These are phyloP conservation scores for Apamea monoglypha DNA, from an alignment of 2,888 invertebrate genomes.

Conservation along the genomic window DNA sequence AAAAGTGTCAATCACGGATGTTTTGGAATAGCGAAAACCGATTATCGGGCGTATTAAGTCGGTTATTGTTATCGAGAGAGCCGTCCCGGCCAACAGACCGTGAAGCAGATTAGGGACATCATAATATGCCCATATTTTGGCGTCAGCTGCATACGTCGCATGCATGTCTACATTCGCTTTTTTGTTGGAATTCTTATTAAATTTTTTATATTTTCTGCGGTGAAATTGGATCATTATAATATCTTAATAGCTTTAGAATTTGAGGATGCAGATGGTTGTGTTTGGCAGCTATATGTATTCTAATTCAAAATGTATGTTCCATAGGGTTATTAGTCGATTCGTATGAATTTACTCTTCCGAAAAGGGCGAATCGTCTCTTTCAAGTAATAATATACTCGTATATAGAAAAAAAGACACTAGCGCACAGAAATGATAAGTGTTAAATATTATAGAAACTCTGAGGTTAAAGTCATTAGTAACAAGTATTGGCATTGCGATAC, in stretches of 20 bases:
- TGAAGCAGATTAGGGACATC: constrained; percentile 90
- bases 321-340: background rate
- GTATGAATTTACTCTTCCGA: background rate
- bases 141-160: constrained; percentile 89
- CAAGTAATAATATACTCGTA: no score
- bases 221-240: constrained; percentile 52
- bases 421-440: background rate
- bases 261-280: constrained; percentile 33
- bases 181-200: constrained; percentile 76
- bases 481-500: no score
- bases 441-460: no score
- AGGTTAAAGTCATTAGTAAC: no score
- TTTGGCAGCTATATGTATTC: background rate
- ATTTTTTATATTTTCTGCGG: constrained; percentile 64
- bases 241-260: constrained; percentile 45
- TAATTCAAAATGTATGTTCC: background rate
- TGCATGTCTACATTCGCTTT: constrained; percentile 75
- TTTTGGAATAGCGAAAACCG: constrained; percentile 89
- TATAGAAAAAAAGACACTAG: background rate
- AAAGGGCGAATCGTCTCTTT: no score
- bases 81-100: constrained; percentile 83
- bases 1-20: constrained; percentile 89
- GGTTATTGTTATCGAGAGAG: constrained; percentile 89
- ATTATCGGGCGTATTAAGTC: constrained; percentile 90
- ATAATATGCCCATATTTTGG: constrained; percentile 88